Percentiles rank a stretch among this genome's conserved stretches.
phyloP scores from a whole-genome alignment of 1,140 invertebrate species.

The Myzus persicae region DNA sequence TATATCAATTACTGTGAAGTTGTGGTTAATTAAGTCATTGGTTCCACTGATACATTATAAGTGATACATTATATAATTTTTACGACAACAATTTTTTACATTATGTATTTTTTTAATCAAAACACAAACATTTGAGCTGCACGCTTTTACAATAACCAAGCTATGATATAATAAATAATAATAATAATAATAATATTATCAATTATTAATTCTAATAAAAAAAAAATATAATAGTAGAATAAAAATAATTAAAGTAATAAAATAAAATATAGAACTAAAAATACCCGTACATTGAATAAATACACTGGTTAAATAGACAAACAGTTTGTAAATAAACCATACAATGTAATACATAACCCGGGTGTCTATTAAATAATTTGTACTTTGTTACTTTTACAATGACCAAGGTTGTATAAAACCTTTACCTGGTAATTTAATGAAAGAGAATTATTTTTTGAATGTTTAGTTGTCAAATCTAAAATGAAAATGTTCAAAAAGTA shows the following conservation, averaged over 20 bases:
- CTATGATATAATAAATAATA: neutral
- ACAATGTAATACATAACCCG: neutral
- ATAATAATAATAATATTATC: neutral
- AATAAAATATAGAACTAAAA: neutral
- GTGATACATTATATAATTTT: neutral
- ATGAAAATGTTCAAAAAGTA: neutral
- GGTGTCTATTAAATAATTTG: neutral
- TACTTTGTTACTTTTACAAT: neutral
- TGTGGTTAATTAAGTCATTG: neutral
- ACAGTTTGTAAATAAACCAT: neutral
- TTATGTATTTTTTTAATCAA: neutral
- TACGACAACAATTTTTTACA: neutral
- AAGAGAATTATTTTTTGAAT: neutral
- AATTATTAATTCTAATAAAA: neutral
- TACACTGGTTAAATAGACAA: neutral
- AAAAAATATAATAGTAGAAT: neutral
- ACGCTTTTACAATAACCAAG: neutral
- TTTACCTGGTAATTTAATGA: neutral
- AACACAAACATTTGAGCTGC: neutral
- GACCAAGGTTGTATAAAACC: neutral
- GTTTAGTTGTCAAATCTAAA: neutral
- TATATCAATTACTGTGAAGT: neutral
- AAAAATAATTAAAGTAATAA: too few relatives aligned
- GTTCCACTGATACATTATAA: neutral
- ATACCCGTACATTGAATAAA: neutral